Evolutionary conservation across 2,797 vertebrate genomes (phyloP).

Genomic region (Dermochelys coriacea): DNA sequence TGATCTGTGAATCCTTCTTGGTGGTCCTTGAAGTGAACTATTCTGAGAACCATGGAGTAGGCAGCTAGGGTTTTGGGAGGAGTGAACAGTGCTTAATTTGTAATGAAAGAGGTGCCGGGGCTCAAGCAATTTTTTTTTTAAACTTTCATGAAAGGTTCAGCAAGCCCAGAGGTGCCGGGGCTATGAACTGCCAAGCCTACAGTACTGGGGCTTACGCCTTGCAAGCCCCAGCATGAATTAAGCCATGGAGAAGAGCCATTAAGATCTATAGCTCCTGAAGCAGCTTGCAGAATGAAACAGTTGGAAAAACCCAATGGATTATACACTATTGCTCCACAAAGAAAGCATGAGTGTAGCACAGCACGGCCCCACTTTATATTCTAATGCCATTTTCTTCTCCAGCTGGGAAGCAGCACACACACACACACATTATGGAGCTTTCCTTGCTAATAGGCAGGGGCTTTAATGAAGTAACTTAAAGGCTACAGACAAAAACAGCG

Average conservation of each 20-base stretch:
- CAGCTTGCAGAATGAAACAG: not conserved
- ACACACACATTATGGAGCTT: not conserved
- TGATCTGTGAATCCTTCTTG: not conserved
- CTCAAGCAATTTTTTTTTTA: no score
- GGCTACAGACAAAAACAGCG: not conserved
- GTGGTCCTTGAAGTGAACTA: rapidly evolving
- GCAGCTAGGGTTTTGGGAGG: not conserved
- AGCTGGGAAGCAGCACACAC: rapidly evolving
- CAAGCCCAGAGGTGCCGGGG: no score
- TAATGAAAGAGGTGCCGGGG: no score
- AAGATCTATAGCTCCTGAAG: not conserved
- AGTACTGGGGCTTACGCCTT: no score
- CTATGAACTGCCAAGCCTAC: no score
- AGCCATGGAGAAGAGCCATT: no score
- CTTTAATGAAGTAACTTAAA: not conserved
- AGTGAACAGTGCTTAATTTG: no score
- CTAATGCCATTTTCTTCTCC: rapidly evolving
- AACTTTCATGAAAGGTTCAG: no score
- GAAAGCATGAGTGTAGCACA: not conserved
- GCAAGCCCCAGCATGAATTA: no score
- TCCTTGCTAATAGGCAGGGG: rapidly evolving
- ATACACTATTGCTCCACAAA: not conserved
- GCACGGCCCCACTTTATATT: rapidly evolving
- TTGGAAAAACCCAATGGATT: not conserved
- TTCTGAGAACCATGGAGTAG: not conserved